Evolutionary conservation across 2,888 invertebrate species (phyloP).

Genomic region (Barypeithes pellucidus): DNA sequence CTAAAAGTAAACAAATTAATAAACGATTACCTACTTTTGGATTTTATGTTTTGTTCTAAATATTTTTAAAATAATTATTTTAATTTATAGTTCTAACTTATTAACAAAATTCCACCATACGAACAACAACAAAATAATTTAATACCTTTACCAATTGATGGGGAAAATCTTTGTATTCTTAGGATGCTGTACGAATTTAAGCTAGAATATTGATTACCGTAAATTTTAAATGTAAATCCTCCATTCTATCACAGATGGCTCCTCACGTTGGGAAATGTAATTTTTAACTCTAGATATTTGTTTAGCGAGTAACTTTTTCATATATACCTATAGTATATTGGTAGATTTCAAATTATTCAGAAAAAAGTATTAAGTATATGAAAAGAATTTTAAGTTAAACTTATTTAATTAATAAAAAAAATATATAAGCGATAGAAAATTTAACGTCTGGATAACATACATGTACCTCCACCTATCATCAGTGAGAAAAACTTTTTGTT

Average conservation of each 20-base stretch:
- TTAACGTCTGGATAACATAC: not conserved
- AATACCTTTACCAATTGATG: too few relatives aligned
- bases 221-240: not conserved
- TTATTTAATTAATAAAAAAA: not conserved
- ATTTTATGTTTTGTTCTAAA: too few relatives aligned
- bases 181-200: too few relatives aligned
- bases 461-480: not conserved
- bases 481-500: not conserved
- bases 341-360: too few relatives aligned
- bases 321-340: not conserved
- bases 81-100: too few relatives aligned
- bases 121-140: too few relatives aligned
- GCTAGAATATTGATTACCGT: not conserved
- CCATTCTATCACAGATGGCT: slow-evolving; percentile 5
- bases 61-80: too few relatives aligned
- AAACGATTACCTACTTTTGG: too few relatives aligned
- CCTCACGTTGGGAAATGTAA: not conserved
- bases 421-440: not conserved
- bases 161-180: too few relatives aligned
- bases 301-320: not conserved
- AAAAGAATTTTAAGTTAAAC: not conserved
- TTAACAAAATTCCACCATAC: too few relatives aligned
- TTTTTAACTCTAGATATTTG: not conserved
- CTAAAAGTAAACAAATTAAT: too few relatives aligned
- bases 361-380: too few relatives aligned